Conservation (phyloP, 2,797 vertebrate species). For the Gymnoscopelus microlampas region DNA sequence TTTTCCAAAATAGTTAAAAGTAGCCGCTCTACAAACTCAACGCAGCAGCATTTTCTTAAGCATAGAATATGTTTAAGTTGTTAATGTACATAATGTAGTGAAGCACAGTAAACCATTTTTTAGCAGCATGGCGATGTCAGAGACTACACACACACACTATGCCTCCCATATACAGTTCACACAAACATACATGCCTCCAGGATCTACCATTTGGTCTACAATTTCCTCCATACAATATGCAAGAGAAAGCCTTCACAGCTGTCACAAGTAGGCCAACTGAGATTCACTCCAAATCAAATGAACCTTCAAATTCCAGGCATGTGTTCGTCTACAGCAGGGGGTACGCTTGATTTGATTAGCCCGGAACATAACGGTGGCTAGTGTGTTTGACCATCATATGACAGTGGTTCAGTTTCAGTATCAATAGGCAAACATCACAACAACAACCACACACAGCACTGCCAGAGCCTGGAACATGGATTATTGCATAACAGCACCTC, state of each 20-base stretch:
- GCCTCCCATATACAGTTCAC: slow-evolving; percentile 5
- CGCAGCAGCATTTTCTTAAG: no score
- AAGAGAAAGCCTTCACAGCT: slow-evolving; percentile 42
- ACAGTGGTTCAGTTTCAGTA: slow-evolving; percentile 50
- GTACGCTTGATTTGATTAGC: slow-evolving; percentile 68
- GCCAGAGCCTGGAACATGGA: background rate
- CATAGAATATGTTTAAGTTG: no score
- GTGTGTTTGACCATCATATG: slow-evolving; percentile 65
- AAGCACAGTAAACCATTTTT: slow-evolving; percentile 18
- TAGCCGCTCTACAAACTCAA: no score
- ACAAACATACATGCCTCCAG: slow-evolving; percentile 26
- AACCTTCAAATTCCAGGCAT: slow-evolving; percentile 71
- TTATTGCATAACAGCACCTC: slow-evolving; percentile 5
- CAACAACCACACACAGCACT: slow-evolving; percentile 38
- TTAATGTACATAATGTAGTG: background rate
- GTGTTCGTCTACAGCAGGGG: slow-evolving; percentile 56
- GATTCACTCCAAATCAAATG: slow-evolving; percentile 63
- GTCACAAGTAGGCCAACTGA: slow-evolving; percentile 41
- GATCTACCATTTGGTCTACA: slow-evolving; percentile 27
- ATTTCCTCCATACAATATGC: slow-evolving; percentile 10
- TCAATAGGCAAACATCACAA: slow-evolving; percentile 56
- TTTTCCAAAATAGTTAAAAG: no score
- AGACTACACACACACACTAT: slow-evolving; percentile 8
- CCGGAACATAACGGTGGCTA: slow-evolving; percentile 59
- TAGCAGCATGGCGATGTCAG: slow-evolving; percentile 8